Evolutionary conservation across 2,113 vertebrate genomes (phyloP), one percentile per base, ranked within the genome.

Genomic region (Apteryx owenii): DNA sequence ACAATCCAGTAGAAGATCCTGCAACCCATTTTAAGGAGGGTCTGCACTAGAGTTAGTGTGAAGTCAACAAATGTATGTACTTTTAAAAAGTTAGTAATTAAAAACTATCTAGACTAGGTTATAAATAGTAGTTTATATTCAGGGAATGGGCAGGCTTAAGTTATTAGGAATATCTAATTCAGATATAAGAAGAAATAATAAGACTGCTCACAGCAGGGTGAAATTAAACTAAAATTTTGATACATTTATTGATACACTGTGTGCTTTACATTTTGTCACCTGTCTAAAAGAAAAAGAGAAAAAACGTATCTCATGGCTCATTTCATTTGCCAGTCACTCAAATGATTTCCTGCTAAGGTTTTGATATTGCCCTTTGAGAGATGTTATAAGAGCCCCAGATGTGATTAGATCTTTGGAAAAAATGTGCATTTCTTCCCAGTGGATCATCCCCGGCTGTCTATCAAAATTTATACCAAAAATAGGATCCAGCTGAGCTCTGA

Each of bases 401-500:
- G 84, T 88, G 75, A 97, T 96, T 89, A 89, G 69, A 58, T 91
- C 62, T 95, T 96, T 58, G 60, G 84, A 93, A 96, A 97, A 97
- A 93, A 81, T 22, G 38, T 56, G 3, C 51, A 29, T 95, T 98
- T 81, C 46, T 93, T 96, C 85, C 94, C 77, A 65, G 10, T 73
- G 83, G 86, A 95, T 92, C 66, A 62, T 56, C 64, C 87, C 68
- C 66, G 85, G 79, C 3, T 77, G 83, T 62, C 90, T 87, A 88
- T 92, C 78, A 88, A 95, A 92, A 65, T 96, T 96, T 97, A 72
- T 95, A 58, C 60, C 81, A 84, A 97, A 97, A 97, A 91, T 65
- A 95, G 42, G 78, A 95, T 97, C 96, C 96, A 96, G 78, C 96
- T 98, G 97, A 85, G 96, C 53, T 94, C 96, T 92, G 82, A 93